Evolutionary conservation across 92 coral and sea anemone genomes (phyloP).

Genomic region (Epizoanthus scotinus): DNA sequence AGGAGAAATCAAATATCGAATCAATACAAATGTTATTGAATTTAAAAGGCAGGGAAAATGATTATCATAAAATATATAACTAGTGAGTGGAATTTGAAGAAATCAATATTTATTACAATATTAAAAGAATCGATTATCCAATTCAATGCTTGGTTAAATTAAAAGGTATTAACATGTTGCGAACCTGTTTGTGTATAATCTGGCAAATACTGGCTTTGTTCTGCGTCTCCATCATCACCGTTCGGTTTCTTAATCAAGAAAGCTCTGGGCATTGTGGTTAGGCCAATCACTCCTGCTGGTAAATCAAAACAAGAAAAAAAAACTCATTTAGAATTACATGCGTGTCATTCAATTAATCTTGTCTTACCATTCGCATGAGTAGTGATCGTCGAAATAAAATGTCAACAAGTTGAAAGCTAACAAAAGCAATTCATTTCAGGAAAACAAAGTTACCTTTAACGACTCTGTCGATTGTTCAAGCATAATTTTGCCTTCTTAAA

Average conservation of each 20-base stretch:
- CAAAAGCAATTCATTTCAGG: conserved; percentile 1
- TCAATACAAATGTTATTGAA: not conserved
- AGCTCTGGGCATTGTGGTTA: conserved; percentile 38
- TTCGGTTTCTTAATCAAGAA: conserved; percentile 31
- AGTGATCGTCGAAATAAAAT: conserved; percentile 6
- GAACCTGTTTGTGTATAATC: not conserved
- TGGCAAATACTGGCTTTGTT: conserved; percentile 4
- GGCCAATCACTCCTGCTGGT: not conserved
- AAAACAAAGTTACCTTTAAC: not conserved
- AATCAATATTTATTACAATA: not conserved
- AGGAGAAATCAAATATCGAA: not conserved
- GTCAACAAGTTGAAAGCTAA: conserved; percentile 3
- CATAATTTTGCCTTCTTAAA: conserved; percentile 3
- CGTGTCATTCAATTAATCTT: conserved; percentile 19
- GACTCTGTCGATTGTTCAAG: conserved; percentile 3
- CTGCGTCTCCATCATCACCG: not conserved
- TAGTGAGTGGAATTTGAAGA: not conserved
- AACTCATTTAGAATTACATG: conserved; percentile 29
- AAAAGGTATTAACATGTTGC: conserved; percentile 22
- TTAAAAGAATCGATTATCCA: not conserved
- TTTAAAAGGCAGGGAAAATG: conserved; percentile 3
- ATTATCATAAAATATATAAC: conserved; percentile 9
- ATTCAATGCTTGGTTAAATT: conserved; percentile 13
- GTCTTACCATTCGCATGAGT: conserved; percentile 7
- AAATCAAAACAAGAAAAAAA: conserved; percentile 13